These are phyloP conservation scores for Calyptommatus sinebrachiatus DNA, from an alignment of 2,113 vertebrate species.

Conservation along the genomic window DNA sequence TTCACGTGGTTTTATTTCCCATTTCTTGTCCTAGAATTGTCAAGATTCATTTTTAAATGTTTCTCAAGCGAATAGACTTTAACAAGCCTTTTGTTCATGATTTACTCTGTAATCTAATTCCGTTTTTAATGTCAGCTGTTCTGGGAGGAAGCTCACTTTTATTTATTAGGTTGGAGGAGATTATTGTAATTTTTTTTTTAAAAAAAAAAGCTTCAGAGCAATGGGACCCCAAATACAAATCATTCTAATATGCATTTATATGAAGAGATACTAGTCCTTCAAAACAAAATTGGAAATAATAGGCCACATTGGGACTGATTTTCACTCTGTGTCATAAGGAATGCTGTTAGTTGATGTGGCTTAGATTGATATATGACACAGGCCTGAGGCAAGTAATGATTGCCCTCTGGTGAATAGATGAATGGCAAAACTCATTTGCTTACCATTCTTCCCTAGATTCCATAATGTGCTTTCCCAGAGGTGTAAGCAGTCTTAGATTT, in stretches of 20 bases:
- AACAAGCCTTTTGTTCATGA: neutral
- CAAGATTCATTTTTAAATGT: constrained; percentile 21
- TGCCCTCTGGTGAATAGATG: neutral
- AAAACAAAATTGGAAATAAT: neutral
- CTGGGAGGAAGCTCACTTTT: neutral
- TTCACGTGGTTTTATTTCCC: constrained; percentile 1
- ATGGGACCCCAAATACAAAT: neutral
- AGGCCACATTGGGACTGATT: neutral
- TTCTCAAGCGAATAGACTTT: neutral
- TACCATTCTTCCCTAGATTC: neutral
- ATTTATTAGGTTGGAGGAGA: neutral
- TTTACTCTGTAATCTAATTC: neutral
- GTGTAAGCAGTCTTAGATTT: neutral
- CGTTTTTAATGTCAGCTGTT: neutral
- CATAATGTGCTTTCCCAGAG: neutral
- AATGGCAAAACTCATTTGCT: neutral
- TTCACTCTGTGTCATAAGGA: neutral
- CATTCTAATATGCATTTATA: neutral
- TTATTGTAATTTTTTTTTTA: neutral
- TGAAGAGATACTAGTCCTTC: neutral
- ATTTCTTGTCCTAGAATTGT: constrained; percentile 2
- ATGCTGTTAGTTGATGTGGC: neutral
- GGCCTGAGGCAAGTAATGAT: neutral
- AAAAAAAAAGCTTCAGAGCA: neutral
- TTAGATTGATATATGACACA: constrained; percentile 9